phyloP scores from a whole-genome alignment of 1,140 invertebrate species.

The Chionoecetes opilio region DNA sequence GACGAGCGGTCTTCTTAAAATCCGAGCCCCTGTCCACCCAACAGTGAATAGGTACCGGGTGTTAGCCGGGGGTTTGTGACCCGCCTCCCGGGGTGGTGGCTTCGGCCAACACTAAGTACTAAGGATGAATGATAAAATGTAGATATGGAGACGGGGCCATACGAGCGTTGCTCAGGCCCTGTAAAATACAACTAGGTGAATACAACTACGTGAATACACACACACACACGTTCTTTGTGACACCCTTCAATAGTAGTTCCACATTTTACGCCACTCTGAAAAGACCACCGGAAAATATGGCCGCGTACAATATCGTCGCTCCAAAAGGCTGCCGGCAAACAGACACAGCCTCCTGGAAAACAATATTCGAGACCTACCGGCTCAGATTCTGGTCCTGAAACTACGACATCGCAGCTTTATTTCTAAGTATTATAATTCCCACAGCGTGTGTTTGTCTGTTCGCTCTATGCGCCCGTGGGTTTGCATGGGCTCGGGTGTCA shows the following conservation, averaged over 20 bases:
- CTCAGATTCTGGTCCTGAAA: not conserved
- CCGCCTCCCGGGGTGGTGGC: no score
- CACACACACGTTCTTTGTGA: not conserved
- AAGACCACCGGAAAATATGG: not conserved
- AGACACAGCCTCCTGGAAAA: not conserved
- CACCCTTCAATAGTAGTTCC: slow-evolving; percentile 17
- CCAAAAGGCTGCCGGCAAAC: not conserved
- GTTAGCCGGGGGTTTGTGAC: no score
- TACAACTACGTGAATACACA: not conserved
- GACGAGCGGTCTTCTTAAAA: no score
- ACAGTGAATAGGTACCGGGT: no score
- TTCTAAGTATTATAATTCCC: no score
- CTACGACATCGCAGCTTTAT: no score
- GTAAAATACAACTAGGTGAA: not conserved
- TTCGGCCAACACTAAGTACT: no score
- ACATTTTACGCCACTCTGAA: not conserved
- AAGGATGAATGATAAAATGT: no score
- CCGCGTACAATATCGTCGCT: not conserved
- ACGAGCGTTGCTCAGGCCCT: no score
- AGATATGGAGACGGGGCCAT: no score
- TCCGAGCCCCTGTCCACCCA: no score
- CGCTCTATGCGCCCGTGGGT: not conserved
- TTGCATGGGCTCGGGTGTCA: not conserved
- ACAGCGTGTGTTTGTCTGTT: not conserved
- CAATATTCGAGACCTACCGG: not conserved